Conservation (phyloP, 2,113 vertebrate genomes). For the Gymnorhina tibicen region DNA sequence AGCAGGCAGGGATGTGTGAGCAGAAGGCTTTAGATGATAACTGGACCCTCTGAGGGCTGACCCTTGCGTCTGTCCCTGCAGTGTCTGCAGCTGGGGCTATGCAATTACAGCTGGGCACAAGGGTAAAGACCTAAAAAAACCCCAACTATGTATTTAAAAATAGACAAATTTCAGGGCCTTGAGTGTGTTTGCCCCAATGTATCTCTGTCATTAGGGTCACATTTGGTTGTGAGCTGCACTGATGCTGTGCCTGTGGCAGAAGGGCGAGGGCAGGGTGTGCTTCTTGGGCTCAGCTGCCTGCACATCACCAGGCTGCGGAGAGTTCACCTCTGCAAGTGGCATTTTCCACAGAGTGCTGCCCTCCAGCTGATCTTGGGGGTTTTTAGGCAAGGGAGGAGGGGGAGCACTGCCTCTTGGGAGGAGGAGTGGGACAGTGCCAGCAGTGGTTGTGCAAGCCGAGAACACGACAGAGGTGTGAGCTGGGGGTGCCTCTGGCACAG, state of each 20-base stretch:
- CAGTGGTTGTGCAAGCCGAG: background rate
- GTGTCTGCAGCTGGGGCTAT: background rate
- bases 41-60: background rate
- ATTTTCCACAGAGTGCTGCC: background rate
- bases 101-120: background rate
- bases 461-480: fast-evolving
- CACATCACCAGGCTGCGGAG: background rate
- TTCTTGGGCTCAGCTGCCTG: background rate
- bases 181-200: background rate
- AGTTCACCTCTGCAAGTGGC: background rate
- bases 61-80: background rate
- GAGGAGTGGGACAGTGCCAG: background rate
- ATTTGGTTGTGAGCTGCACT: background rate
- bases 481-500: background rate
- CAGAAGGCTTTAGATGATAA: background rate
- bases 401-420: background rate
- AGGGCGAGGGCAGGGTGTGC: background rate
- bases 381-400: background rate
- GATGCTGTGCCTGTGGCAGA: background rate
- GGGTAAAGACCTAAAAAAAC: background rate
- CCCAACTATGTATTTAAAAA: background rate
- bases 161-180: background rate
- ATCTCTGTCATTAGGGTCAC: background rate
- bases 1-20: background rate
- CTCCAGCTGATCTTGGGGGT: background rate